phyloP scores from a whole-genome alignment of 1,140 invertebrate species.

The Drosophila mauritiana region DNA sequence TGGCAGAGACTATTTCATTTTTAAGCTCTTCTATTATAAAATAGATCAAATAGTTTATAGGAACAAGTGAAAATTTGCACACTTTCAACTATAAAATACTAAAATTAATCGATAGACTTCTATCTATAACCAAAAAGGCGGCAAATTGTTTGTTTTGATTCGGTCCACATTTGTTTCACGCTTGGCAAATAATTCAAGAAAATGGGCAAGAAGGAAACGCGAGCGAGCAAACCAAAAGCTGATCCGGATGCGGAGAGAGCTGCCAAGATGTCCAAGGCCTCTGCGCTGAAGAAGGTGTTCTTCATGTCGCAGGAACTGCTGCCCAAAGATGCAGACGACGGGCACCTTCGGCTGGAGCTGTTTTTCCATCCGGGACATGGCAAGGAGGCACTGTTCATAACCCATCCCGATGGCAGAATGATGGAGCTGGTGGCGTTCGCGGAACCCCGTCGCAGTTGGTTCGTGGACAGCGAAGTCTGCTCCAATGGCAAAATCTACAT shows the following conservation, averaged over 20 bases:
- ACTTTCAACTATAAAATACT: too few species aligned
- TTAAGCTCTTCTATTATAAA: too few species aligned
- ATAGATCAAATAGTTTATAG: too few species aligned
- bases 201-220: slow-evolving; percentile 63
- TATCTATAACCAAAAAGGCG: slow-evolving; percentile 15
- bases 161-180: background rate
- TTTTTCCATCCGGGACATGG: slow-evolving; percentile 77
- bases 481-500: slow-evolving; percentile 90
- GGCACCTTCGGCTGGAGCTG: slow-evolving; percentile 56
- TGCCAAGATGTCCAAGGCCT: slow-evolving; percentile 18
- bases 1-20: too few species aligned
- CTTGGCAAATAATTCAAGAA: background rate
- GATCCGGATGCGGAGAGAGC: slow-evolving; percentile 50
- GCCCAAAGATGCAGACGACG: slow-evolving; percentile 19
- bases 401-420: slow-evolving; percentile 83
- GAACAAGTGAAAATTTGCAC: too few species aligned
- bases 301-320: slow-evolving; percentile 64
- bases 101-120: too few species aligned
- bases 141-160: slow-evolving; percentile 3
- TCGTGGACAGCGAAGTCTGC: slow-evolving; percentile 89
- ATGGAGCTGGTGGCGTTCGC: slow-evolving; percentile 89
- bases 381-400: slow-evolving; percentile 57
- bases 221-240: slow-evolving; percentile 54
- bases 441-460: slow-evolving; percentile 89
- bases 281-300: slow-evolving; percentile 64